A percentile compares a stretch with the other conserved stretches of the same genome.
phyloP scores from a whole-genome alignment of 2,797 vertebrate genomes.

The Clarias pachynema region DNA sequence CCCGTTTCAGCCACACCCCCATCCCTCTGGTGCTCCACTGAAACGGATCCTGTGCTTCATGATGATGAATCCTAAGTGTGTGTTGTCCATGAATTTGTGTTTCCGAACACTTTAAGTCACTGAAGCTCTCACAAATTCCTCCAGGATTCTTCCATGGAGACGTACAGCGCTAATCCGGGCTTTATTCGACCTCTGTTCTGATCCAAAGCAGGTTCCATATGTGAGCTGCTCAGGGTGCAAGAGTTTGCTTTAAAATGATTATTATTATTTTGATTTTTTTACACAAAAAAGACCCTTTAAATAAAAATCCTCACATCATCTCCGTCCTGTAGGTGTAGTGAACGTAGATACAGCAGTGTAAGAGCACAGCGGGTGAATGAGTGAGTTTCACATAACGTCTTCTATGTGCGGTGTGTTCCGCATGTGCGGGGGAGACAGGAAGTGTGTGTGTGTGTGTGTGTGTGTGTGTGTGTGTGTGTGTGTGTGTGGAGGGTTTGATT shows the following conservation, averaged over 20 bases:
- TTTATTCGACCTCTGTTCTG: background rate
- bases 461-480: conserved; percentile 32
- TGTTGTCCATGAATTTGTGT: too few relatives aligned
- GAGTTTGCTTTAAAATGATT: background rate
- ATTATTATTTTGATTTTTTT: background rate
- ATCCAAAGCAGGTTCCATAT: background rate
- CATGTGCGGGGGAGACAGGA: conserved; percentile 51
- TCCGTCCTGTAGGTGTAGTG: background rate
- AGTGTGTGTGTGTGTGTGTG: conserved; percentile 30
- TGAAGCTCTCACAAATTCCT: background rate
- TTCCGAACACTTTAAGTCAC: too few relatives aligned
- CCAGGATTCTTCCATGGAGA: background rate
- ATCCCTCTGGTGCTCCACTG: background rate
- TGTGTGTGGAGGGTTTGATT: conserved; percentile 50
- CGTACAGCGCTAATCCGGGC: background rate
- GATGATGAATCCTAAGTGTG: background rate
- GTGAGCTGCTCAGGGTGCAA: background rate
- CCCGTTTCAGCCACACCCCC: background rate
- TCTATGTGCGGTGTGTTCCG: conserved; percentile 40
- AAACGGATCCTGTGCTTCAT: background rate
- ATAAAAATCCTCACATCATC: background rate
- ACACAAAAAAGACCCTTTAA: background rate
- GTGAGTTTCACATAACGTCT: conserved; percentile 13
- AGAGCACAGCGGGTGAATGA: background rate
- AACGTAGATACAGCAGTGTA: background rate